These are phyloP conservation scores for Sinodicranocentrus sp. DNA, from an alignment of 2,888 invertebrate species.

Conservation along the genomic window DNA sequence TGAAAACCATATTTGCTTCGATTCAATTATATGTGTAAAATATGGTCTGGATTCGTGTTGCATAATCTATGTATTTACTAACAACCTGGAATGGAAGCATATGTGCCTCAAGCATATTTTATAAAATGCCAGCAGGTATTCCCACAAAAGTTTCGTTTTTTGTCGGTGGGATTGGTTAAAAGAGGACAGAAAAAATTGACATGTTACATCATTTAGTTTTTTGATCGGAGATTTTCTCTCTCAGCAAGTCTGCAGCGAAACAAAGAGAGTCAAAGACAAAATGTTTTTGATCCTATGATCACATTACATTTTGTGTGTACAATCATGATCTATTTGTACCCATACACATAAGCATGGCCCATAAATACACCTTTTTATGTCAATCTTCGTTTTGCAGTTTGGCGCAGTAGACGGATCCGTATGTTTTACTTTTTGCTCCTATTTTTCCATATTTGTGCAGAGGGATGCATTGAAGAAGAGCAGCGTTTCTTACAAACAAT, in stretches of 20 bases:
- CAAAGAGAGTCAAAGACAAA: too few relatives aligned
- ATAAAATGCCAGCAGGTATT: slow-evolving; percentile 6
- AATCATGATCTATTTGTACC: not conserved
- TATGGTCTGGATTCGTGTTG: too few relatives aligned
- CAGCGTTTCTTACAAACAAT: not conserved
- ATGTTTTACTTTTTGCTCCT: not conserved
- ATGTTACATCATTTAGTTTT: not conserved
- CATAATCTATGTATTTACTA: not conserved
- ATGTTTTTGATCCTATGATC: too few relatives aligned
- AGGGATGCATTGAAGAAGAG: not conserved
- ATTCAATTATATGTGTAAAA: not conserved
- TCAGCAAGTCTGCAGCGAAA: not conserved
- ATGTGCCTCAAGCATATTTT: not conserved
- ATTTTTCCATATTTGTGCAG: not conserved
- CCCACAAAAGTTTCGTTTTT: not conserved
- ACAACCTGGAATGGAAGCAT: not conserved
- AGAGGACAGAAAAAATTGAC: not conserved
- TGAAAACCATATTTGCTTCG: not conserved
- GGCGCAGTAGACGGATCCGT: not conserved
- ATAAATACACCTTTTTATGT: not conserved
- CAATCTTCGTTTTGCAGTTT: not conserved
- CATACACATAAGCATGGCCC: not conserved
- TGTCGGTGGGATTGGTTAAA: not conserved
- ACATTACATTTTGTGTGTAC: not conserved
- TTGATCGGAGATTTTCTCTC: not conserved